phyloP scores from a whole-genome alignment of 2,113 vertebrate species.

The Carassius carassius region DNA sequence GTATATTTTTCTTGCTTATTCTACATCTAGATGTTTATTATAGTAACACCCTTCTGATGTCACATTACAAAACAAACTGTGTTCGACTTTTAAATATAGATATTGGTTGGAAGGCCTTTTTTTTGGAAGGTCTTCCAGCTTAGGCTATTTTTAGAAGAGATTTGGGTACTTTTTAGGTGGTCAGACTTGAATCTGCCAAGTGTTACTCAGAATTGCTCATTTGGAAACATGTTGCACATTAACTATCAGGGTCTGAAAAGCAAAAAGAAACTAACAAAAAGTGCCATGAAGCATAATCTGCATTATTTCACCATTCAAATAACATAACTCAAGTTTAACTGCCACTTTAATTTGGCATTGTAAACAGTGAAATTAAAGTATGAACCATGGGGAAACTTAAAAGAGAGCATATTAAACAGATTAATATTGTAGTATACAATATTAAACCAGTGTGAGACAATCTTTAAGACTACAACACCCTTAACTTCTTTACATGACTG shows the following conservation, averaged over 20 bases:
- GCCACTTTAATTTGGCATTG: background rate
- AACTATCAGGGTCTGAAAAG: background rate
- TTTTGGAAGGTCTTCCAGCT: background rate
- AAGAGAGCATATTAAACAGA: background rate
- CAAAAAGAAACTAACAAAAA: background rate
- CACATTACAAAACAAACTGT: background rate
- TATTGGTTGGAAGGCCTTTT: too few relatives aligned
- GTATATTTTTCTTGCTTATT: background rate
- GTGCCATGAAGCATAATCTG: background rate
- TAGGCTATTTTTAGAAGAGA: background rate
- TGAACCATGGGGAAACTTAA: background rate
- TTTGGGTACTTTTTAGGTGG: background rate
- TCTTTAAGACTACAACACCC: background rate
- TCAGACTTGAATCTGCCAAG: background rate
- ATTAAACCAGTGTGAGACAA: background rate
- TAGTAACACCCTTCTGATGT: background rate
- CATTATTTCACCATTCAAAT: background rate
- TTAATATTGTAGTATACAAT: background rate
- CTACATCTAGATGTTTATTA: background rate
- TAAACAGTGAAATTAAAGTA: background rate
- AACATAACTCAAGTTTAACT: background rate
- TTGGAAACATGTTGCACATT: background rate
- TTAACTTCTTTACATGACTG: background rate
- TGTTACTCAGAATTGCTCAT: background rate
- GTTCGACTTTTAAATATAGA: background rate